A percentile compares a stretch with the other conserved stretches of the same genome.
Evolutionary conservation across 2,113 vertebrate genomes (phyloP).

Genomic region (Protobothrops flavoviridis): DNA sequence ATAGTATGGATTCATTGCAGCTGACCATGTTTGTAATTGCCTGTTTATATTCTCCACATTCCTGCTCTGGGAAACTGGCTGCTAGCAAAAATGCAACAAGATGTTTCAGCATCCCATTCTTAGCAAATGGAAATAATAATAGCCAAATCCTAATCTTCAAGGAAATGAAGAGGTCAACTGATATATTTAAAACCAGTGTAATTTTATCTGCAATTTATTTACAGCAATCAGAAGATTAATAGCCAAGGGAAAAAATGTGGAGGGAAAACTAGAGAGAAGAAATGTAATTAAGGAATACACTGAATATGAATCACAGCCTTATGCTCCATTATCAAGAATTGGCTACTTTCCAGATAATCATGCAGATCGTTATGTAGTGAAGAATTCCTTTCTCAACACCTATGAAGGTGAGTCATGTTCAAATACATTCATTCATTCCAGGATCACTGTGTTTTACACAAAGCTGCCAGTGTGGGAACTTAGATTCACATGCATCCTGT

Average conservation of each 20-base stretch:
- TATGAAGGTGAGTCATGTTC: slow-evolving; percentile 77
- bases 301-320: slow-evolving; percentile 73
- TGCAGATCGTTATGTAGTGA: slow-evolving; percentile 62
- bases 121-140: not conserved
- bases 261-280: slow-evolving; percentile 72
- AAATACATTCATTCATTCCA: not conserved
- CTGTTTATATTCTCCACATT: not conserved
- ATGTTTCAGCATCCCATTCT: not conserved
- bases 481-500: not conserved
- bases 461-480: not conserved
- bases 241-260: slow-evolving; percentile 71
- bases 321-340: slow-evolving; percentile 65
- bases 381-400: slow-evolving; percentile 77
- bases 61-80: not conserved
- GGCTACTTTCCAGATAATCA: slow-evolving; percentile 72
- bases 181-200: slow-evolving; percentile 20
- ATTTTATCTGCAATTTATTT: slow-evolving; percentile 23
- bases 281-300: slow-evolving; percentile 74
- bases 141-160: not conserved
- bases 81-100: not conserved
- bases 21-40: not conserved
- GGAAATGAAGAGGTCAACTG: not conserved
- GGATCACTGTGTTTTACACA: not conserved
- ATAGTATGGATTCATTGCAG: not conserved
- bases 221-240: slow-evolving; percentile 84